These are phyloP conservation scores for Chrosomus eos DNA, from an alignment of 2,797 vertebrate genomes.

Conservation along the genomic window DNA sequence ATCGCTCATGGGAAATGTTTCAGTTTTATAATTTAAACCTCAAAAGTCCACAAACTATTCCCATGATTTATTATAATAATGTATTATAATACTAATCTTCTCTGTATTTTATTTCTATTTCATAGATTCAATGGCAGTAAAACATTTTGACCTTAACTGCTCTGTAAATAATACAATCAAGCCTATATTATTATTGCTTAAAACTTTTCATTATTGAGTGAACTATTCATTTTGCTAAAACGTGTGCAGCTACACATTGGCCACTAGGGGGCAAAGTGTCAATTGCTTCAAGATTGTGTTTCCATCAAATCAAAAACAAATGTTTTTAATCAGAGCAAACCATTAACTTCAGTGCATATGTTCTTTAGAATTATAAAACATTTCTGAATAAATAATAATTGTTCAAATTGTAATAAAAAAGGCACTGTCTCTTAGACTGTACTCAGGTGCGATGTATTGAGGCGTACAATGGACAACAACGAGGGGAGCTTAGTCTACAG, in stretches of 20 bases:
- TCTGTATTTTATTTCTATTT: neutral
- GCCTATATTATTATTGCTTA: neutral
- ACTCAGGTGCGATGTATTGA: constrained; percentile 55
- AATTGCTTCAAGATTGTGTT: neutral
- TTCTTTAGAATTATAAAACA: neutral
- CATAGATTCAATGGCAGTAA: neutral
- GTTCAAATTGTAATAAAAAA: neutral
- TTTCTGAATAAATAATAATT: neutral
- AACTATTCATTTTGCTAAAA: neutral
- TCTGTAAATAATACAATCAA: neutral
- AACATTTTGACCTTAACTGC: neutral
- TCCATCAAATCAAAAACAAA: neutral
- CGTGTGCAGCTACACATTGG: neutral
- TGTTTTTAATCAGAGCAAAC: neutral
- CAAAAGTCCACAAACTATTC: neutral
- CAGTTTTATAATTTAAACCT: neutral
- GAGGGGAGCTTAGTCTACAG: constrained; percentile 55
- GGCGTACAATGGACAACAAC: constrained; percentile 48
- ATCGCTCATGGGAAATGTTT: neutral
- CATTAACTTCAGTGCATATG: neutral
- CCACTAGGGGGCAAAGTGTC: constrained; percentile 57
- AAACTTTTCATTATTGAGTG: neutral
- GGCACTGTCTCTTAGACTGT: constrained; percentile 50
- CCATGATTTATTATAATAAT: neutral
- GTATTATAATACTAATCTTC: neutral